Percentiles rank a stretch among this genome's conserved stretches.
These are phyloP conservation scores for Pseudochirops corinnae DNA, from an alignment of 2,797 vertebrate genomes.

Conservation along the genomic window DNA sequence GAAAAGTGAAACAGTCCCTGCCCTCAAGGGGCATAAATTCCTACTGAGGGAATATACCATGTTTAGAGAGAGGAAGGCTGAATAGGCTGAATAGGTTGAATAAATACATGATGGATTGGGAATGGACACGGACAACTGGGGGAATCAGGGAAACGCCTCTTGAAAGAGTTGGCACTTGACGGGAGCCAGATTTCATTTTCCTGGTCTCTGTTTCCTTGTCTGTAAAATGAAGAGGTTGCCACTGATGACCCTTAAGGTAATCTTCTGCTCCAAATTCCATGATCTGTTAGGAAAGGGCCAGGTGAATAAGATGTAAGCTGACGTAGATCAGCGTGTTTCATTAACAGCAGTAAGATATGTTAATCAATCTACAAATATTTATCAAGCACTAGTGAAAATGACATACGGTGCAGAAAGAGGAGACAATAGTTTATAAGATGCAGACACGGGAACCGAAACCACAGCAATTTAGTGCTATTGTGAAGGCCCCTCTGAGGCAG, in stretches of 20 bases:
- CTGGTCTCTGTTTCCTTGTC: neutral
- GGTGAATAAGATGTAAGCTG: neutral
- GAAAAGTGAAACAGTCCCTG: neutral
- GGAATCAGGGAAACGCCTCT: neutral
- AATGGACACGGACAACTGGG: neutral
- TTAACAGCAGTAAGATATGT: neutral
- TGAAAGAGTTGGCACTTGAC: neutral
- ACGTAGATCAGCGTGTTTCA: neutral
- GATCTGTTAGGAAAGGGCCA: neutral
- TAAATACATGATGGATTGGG: too few species aligned
- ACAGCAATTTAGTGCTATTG: neutral
- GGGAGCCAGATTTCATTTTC: neutral
- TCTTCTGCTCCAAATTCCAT: neutral
- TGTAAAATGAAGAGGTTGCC: neutral
- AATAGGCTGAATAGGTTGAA: neutral
- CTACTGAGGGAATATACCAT: neutral
- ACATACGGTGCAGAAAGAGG: neutral
- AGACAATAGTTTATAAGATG: neutral
- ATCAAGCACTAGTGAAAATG: neutral
- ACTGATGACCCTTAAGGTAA: neutral
- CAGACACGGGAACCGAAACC: neutral
- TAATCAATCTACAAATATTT: neutral
- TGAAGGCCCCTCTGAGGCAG: neutral
- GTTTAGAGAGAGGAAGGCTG: neutral
- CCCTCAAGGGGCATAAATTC: neutral